These are phyloP conservation scores for Erebia aethiops DNA, from an alignment of 2,888 invertebrate species.

Conservation along the genomic window DNA sequence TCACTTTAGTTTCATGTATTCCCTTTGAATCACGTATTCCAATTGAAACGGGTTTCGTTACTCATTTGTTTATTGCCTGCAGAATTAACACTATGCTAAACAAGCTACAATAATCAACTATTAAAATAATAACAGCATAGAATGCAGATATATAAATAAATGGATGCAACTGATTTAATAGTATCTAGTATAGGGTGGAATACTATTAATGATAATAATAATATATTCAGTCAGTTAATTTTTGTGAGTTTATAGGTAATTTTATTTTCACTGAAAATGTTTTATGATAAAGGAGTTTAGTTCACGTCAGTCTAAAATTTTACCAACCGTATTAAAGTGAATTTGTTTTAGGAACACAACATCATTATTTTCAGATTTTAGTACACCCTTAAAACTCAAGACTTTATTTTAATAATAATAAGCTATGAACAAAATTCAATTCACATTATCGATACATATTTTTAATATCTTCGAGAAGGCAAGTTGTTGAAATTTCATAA, in stretches of 20 bases:
- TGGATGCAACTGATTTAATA: no score
- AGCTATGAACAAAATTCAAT: slow-evolving; percentile 29
- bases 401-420: not conserved
- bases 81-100: slow-evolving; percentile 14
- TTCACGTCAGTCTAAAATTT: not conserved
- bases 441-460: slow-evolving; percentile 68
- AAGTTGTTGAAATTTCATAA: slow-evolving; percentile 59
- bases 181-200: no score
- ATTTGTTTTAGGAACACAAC: not conserved
- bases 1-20: slow-evolving; percentile 34
- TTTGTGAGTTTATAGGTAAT: not conserved
- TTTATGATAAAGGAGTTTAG: not conserved
- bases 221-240: no score
- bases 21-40: slow-evolving; percentile 30
- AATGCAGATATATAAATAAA: not conserved
- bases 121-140: not conserved
- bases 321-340: not conserved
- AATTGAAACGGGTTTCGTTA: slow-evolving; percentile 28
- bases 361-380: slow-evolving; percentile 28
- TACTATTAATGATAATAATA: no score
- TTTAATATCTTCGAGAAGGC: slow-evolving; percentile 57
- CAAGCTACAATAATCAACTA: not conserved
- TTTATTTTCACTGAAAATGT: not conserved
- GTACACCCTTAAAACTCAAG: slow-evolving; percentile 9
- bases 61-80: slow-evolving; percentile 24